These are phyloP conservation scores for Tinea semifulvella DNA, from an alignment of 2,888 invertebrate genomes.

Conservation along the genomic window DNA sequence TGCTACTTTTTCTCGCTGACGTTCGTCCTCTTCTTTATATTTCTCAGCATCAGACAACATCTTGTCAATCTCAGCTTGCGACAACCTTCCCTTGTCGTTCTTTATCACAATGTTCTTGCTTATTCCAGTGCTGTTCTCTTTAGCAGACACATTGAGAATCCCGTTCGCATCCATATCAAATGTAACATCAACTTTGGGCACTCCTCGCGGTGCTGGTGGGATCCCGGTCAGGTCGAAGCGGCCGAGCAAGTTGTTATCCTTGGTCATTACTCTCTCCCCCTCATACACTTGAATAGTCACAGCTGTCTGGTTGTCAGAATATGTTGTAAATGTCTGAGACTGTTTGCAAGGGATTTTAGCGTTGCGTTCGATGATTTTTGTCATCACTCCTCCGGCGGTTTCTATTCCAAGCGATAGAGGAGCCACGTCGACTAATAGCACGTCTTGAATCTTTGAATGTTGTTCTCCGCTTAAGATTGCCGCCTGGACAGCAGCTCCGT, in stretches of 20 bases:
- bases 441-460: conserved; percentile 69
- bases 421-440: conserved; percentile 52
- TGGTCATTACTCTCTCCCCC: conserved; percentile 74
- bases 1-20: conserved; percentile 68
- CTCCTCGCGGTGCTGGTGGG: conserved; percentile 68
- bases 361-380: conserved; percentile 71
- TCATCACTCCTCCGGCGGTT: conserved; percentile 75
- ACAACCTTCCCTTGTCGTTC: conserved; percentile 69
- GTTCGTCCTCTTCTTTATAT: conserved; percentile 73
- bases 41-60: conserved; percentile 79
- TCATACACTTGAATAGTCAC: conserved; percentile 72
- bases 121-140: conserved; percentile 63
- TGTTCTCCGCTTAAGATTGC: conserved; percentile 71
- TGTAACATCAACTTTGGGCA: conserved; percentile 67
- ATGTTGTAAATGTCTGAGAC: conserved; percentile 73
- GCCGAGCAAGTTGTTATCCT: conserved; percentile 69
- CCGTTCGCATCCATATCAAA: conserved; percentile 73
- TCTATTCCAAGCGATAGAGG: conserved; percentile 72
- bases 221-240: conserved; percentile 66
- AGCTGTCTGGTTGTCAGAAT: conserved; percentile 74
- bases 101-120: conserved; percentile 74
- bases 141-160: conserved; percentile 77
- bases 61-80: conserved; percentile 84
- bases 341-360: conserved; percentile 69
- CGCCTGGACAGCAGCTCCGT: conserved; percentile 72